Evolutionary conservation across 2,797 vertebrate species (phyloP), one percentile per base, ranked within the genome.

Genomic region (Paramormyrops hopkinsi): DNA sequence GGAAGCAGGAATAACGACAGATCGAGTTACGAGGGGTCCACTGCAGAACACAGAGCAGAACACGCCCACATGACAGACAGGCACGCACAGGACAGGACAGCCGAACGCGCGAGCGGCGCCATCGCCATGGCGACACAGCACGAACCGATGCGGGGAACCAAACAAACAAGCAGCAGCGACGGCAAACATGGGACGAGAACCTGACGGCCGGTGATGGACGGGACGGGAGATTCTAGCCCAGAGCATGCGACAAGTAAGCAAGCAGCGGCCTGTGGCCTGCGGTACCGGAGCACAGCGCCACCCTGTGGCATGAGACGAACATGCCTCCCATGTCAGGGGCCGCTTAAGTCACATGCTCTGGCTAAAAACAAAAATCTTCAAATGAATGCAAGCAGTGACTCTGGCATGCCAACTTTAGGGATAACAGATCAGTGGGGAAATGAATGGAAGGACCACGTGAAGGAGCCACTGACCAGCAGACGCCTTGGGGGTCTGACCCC

Each of bases 401-500:
- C 29, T 9, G 33, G 46, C 86, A 65, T 65, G 56, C 86, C 3
- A 19, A 33, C 56, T 56, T 62, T 0, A n/a, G 9, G 59, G 86
- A 50, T 25, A 19, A 41, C 48, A 51, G 37, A 44, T 17, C 2
- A 37, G 56, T 41, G 6, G 54, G 56, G 85, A 51, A 3, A 53
- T 33, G 19, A 25, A 51, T 22, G 53, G 54, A 62, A 84, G 4
- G 41, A 17, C 25, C 25, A 17, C 8, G 19, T 44, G 87, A 90
- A 82, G 22, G 37, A 76, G 56, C 82, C 19, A 56, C 94, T 97
- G 95, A 99, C 98, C 98, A 88, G 97, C 95, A 37, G 97, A 96
- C 53, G 97, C 96, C 92, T 97, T 96, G 92, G 97, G 96, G 7
- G 97, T 96, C 95, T 97, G 97, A 93, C 97, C 95, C 87, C 97